phyloP scores from a whole-genome alignment of 1,140 invertebrate genomes.

The Trissolcus basalis region DNA sequence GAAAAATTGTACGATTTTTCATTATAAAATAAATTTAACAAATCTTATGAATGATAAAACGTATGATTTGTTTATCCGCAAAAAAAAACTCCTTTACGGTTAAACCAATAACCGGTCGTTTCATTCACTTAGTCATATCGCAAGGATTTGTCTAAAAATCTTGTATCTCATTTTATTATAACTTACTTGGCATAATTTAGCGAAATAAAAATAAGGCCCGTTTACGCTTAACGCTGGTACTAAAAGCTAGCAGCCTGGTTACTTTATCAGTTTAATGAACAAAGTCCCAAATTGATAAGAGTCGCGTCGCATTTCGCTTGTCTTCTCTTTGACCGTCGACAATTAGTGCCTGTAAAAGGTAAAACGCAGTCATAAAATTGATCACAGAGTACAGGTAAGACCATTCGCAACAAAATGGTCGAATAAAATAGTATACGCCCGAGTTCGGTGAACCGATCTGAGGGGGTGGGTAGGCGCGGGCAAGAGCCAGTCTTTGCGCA shows the following conservation, averaged over 20 bases:
- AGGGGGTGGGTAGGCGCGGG: not conserved
- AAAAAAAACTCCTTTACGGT: not conserved
- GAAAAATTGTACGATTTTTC: no score
- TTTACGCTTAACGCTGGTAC: conserved; percentile 19
- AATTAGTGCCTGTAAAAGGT: conserved; percentile 49
- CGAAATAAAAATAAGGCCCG: not conserved
- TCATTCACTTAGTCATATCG: conserved; percentile 22
- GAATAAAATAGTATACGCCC: conserved; percentile 40
- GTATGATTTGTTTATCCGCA: no score
- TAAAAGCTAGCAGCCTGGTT: conserved; percentile 28
- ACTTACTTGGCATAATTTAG: conserved; percentile 41
- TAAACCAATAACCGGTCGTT: conserved; percentile 9
- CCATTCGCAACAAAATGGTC: conserved; percentile 34
- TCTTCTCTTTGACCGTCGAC: conserved; percentile 19
- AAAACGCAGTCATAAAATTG: conserved; percentile 41
- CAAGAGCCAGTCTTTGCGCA: conserved; percentile 17
- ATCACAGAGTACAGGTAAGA: conserved; percentile 21
- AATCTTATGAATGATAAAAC: no score
- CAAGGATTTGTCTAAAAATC: conserved; percentile 17
- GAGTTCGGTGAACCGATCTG: conserved; percentile 5
- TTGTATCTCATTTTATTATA: conserved; percentile 22
- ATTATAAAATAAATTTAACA: no score
- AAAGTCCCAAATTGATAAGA: conserved; percentile 36
- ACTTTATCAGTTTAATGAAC: conserved; percentile 44
- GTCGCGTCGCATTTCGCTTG: conserved; percentile 12